Base-by-base conservation (phyloP, 2,797 vertebrate genomes). In the Melopsittacus undulatus region DNA sequence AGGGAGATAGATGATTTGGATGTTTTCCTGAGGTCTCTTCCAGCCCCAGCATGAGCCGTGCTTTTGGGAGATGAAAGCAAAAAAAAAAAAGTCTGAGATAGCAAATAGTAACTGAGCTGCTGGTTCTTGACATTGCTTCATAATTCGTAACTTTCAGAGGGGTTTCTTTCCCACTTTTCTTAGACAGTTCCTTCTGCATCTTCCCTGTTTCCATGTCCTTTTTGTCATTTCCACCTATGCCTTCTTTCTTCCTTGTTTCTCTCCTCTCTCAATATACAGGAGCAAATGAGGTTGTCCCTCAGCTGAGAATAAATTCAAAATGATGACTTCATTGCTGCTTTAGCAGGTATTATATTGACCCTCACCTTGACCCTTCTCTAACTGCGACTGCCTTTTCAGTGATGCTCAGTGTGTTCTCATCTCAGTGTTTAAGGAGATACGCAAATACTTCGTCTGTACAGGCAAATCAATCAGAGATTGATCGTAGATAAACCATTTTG, bases 391-490 rank as follows among this genome's bases (percentile, higher is more conserved):
- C 10, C 56, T 85, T 70, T 79, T 95, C 43, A 82, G 78, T 34
- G 61, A 93, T 78, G 87, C 42, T 90, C 42, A 48, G 48, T 27
- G 32, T 84, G 62, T 86, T 87, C 64, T 89, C 56, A 84, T 83
- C 59, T 78, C 43, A 9, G 27, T 82, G n/a, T 86, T 93, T 78
- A 56, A 90, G 83, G 80, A 92, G 61, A 77, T 90, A 96, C 78
- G 87, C 94, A 96, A 97, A 95, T 92, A 56, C n/a, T 63, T 83
- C 7, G 13, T 20, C 62, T 89, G 40, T 68, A 87, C 68, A 85
- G 88, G 46, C 75, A 92, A 95, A 97, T 96, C 96, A 97, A 96
- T 95, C 4, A 10, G 42, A 93, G 83, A 97, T 90, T 96, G 94
- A 95, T 96, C 1, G 4, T 46, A 88, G 90, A 95, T 89, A 96